Evolutionary conservation across 35 echinoderm and acorn worm genomes (phyloP).

Genomic region (Anneissia japonica): DNA sequence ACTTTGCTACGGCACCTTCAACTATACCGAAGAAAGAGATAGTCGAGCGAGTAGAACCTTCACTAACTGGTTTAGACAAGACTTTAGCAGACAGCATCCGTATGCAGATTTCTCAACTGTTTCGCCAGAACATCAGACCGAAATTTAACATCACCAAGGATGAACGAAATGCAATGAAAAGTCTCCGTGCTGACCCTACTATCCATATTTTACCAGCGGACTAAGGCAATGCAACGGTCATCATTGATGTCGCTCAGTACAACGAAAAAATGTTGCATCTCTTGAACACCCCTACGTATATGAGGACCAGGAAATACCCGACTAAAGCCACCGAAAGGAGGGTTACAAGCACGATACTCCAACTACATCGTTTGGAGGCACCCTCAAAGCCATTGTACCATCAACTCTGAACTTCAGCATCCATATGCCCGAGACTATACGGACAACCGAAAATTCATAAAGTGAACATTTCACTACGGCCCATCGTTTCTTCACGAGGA

Average conservation of each 20-base stretch:
- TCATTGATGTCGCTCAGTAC: not conserved
- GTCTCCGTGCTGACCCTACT: not conserved
- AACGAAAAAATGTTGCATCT: not conserved
- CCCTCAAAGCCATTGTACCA: not conserved
- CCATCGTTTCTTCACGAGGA: constrained; percentile 16
- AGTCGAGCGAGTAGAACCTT: too few species aligned
- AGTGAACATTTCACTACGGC: not conserved
- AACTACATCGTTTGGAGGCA: not conserved
- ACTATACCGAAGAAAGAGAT: too few species aligned
- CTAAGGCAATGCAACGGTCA: not conserved
- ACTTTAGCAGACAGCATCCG: not conserved
- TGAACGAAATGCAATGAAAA: constrained; percentile 1
- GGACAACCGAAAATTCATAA: constrained; percentile 50
- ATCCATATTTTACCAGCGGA: constrained; percentile 11
- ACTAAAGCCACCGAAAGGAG: not conserved
- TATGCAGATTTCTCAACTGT: not conserved
- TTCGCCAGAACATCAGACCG: not conserved
- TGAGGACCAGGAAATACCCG: not conserved
- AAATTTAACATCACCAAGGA: constrained; percentile 11
- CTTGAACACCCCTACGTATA: not conserved
- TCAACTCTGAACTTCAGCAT: constrained; percentile 1
- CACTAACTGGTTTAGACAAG: not conserved
- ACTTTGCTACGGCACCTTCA: too few species aligned
- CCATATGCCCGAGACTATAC: constrained; percentile 11
- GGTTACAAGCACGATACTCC: not conserved